Evolutionary conservation across 2,888 invertebrate genomes (phyloP), one percentile per base, ranked within the genome.

Genomic region (Harpalus rufipes): DNA sequence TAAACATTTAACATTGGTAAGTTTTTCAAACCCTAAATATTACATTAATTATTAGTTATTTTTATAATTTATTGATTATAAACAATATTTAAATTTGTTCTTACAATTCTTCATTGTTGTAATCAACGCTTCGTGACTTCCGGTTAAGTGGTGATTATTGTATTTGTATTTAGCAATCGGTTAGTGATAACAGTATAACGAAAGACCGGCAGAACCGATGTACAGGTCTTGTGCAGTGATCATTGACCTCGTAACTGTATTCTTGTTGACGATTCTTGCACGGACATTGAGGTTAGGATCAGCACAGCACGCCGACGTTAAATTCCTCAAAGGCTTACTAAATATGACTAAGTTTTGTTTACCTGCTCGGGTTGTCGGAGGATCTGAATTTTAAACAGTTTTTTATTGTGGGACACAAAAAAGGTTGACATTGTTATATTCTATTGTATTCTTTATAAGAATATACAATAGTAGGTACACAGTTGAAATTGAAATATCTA

Each of bases 241-340:
- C 85, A 80, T 85, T 85, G 85, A 85, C 85, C 85, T 58, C 74
- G 59, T 84, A 84, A 84, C 84, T 84, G 84, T 84, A 84, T 78
- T 84, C 84, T 84, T 59, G 56, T 76, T 76, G 76, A 51, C 21
- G 76, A 56, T 58, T 78, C 56, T 82, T 72, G 76, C 65, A 72
- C 25, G 61, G n/a, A 32, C 68, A 25, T 68, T 44, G 63, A 44
- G 41, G 84, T 78, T 78, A 51, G 14, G 84, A 84, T 84, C 81
- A 39, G 44, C 68, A 51, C 81, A 39, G 44, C 68, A 51, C 68
- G 59, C 76, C 59, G 82, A 84, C 76, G 84, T 78, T 39, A 58
- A 82, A 82, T 82, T 82, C 82, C 72, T 82, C 16, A 74, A 25
- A 82, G 56, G 41, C 41, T 41, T 16, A 21, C 44, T 74, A 10